These are phyloP conservation scores for Eilema depressum DNA, from an alignment of 2,888 invertebrate species.

Conservation along the genomic window DNA sequence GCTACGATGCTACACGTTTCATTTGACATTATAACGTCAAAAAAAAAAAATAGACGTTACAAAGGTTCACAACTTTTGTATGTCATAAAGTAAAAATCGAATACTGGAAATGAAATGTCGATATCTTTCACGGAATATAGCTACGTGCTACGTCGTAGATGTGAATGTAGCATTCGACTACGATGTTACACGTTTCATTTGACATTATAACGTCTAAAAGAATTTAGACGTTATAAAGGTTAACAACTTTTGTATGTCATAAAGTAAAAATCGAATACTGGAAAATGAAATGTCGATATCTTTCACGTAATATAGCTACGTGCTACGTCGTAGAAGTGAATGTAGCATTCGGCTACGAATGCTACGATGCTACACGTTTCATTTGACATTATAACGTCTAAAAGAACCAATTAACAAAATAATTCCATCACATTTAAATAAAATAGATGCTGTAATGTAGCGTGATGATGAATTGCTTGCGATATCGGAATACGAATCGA, in stretches of 20 bases:
- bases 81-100: conserved; percentile 50
- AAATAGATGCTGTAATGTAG: background rate
- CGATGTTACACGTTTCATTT: no score
- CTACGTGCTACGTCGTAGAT: no score
- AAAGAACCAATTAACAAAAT: background rate
- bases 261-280: conserved; percentile 52
- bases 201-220: no score
- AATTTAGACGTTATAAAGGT: no score
- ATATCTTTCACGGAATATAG: no score
- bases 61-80: conserved; percentile 42
- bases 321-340: conserved; percentile 51
- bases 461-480: no score
- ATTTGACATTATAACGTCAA: no score
- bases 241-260: conserved; percentile 42
- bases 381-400: background rate
- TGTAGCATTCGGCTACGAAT: conserved; percentile 32
- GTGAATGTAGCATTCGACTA: no score
- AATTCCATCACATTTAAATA: background rate
- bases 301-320: conserved; percentile 43
- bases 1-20: no score
- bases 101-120: conserved; percentile 46
- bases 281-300: conserved; percentile 42
- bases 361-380: conserved; percentile 22
- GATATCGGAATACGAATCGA: no score
- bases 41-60: no score